These are phyloP conservation scores for Pimpla rufipes DNA, from an alignment of 2,888 invertebrate species.

Conservation along the genomic window DNA sequence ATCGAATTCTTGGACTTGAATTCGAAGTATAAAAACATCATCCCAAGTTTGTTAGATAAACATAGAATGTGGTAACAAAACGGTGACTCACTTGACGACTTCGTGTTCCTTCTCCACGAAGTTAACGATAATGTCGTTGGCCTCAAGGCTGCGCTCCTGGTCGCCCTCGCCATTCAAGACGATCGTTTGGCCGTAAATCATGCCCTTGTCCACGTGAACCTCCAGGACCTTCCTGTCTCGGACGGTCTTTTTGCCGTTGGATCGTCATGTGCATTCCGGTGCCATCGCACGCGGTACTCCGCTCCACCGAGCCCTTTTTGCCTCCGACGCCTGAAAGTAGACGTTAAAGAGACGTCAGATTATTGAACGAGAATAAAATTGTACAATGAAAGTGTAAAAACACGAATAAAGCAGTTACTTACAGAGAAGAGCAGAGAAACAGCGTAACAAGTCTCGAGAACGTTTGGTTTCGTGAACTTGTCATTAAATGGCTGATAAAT, in stretches of 20 bases:
- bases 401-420: no score
- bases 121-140: slow-evolving; percentile 98
- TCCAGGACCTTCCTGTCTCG: slow-evolving; percentile 97
- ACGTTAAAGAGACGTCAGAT: slow-evolving; percentile 3
- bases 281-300: slow-evolving; percentile 95
- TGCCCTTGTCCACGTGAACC: slow-evolving; percentile 97
- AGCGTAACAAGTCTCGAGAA: no score
- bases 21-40: no score
- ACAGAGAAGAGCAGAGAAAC: no score
- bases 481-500: no score
- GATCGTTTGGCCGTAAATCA: slow-evolving; percentile 98
- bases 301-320: slow-evolving; percentile 95
- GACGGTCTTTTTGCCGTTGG: slow-evolving; percentile 95
- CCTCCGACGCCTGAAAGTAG: slow-evolving; percentile 91
- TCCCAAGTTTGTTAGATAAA: no score
- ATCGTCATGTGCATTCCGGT: slow-evolving; percentile 93
- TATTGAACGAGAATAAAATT: no score
- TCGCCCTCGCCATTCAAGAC: slow-evolving; percentile 97
- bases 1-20: no score
- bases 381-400: no score
- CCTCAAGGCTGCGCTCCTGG: slow-evolving; percentile 96
- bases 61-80: no score
- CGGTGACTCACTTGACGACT: slow-evolving; percentile 87
- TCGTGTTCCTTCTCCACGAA: slow-evolving; percentile 97
- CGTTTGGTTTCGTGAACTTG: no score